Conservation (phyloP, 2,888 invertebrate species). For the Eretmocerus hayati region DNA sequence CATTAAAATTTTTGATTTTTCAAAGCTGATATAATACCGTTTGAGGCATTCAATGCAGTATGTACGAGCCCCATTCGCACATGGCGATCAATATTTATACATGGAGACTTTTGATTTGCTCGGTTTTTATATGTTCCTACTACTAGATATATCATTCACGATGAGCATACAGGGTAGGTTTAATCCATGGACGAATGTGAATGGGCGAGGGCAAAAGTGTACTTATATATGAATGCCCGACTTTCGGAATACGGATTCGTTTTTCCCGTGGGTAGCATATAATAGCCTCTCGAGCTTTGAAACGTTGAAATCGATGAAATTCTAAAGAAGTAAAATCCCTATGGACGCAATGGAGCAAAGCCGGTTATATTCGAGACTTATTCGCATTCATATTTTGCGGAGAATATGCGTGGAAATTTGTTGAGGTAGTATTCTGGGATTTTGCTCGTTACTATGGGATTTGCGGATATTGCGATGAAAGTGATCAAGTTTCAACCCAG, state of each 20-base stretch:
- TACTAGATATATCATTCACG: conserved; percentile 7
- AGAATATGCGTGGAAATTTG: no score
- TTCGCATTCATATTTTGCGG: background rate
- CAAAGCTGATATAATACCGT: conserved; percentile 3
- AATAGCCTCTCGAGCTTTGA: conserved; percentile 7
- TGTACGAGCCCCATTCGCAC: background rate
- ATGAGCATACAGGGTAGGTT: background rate
- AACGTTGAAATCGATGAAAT: conserved; percentile 28
- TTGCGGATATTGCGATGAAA: no score
- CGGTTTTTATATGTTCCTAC: background rate
- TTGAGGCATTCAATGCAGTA: conserved; percentile 4
- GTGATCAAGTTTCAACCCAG: no score
- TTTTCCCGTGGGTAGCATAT: conserved; percentile 3
- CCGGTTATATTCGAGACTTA: no score
- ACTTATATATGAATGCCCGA: conserved; percentile 2
- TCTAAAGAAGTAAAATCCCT: conserved; percentile 15
- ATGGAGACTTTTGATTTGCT: background rate
- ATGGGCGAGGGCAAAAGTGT: background rate
- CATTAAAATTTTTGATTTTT: conserved; percentile 12
- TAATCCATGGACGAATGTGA: conserved; percentile 1
- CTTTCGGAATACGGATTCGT: background rate
- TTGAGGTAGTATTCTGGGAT: no score
- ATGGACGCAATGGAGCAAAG: no score
- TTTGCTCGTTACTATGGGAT: no score
- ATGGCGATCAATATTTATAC: conserved; percentile 17